phyloP scores from a whole-genome alignment of 2,888 invertebrate species.

The Andrena minutula region DNA sequence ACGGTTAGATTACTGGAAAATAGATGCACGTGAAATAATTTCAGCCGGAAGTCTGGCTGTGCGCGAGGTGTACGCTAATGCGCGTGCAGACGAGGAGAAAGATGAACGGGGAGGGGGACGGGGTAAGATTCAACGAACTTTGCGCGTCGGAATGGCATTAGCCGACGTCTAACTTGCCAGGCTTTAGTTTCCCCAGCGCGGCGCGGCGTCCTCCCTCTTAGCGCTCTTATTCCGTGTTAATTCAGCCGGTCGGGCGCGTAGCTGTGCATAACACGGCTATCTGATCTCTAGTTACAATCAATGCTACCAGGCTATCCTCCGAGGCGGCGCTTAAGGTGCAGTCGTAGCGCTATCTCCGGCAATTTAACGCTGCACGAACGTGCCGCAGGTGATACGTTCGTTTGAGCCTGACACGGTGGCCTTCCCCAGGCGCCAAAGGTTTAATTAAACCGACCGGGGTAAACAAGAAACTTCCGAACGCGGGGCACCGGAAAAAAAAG shows the following conservation, averaged over 20 bases:
- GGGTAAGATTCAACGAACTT: conserved; percentile 49
- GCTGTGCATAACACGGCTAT: conserved; percentile 29
- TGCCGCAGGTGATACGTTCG: conserved; percentile 14
- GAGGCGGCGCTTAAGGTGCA: neutral
- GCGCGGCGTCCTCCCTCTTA: conserved; percentile 5
- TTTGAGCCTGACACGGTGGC: conserved; percentile 9
- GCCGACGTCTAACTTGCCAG: conserved; percentile 49
- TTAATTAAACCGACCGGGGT: conserved; percentile 38
- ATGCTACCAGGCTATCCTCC: conserved; percentile 14
- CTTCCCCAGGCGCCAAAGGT: neutral
- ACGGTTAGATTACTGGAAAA: neutral
- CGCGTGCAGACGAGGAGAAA: neutral
- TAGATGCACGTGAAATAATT: conserved; percentile 13
- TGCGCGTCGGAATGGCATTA: conserved; percentile 47
- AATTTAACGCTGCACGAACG: conserved; percentile 25
- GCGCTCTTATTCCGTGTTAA: conserved; percentile 50
- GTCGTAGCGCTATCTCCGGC: conserved; percentile 11
- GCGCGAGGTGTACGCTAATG: conserved; percentile 1
- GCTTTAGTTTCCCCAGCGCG: conserved; percentile 14
- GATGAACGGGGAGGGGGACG: conserved; percentile 5
- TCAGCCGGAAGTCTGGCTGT: conserved; percentile 15
- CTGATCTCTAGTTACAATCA: conserved; percentile 44
- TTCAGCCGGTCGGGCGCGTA: conserved; percentile 32
- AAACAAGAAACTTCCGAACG: conserved; percentile 29
- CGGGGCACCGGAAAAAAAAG: neutral